Percentiles rank a stretch among this genome's conserved stretches.
Evolutionary conservation across 2,888 invertebrate species (phyloP).

Genomic region (Muscina levida): DNA sequence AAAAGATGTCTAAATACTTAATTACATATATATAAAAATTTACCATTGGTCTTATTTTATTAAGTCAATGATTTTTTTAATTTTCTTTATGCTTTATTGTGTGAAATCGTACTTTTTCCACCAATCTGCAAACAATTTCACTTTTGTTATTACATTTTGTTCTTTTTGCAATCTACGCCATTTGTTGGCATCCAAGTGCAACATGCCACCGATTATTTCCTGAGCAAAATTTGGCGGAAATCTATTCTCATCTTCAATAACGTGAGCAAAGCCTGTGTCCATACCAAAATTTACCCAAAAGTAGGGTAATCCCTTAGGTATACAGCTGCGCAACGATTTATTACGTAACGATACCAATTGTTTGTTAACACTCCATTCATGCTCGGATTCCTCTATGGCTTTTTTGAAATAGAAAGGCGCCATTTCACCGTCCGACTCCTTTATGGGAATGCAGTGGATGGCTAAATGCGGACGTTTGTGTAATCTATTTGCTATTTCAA

Average conservation of each 20-base stretch:
- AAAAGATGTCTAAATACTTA: too few species aligned
- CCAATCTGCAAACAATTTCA: conserved; percentile 85
- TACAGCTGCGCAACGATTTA: conserved; percentile 87
- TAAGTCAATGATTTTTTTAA: not conserved
- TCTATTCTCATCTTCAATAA: conserved; percentile 94
- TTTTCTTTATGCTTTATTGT: conserved; percentile 41
- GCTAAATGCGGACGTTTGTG: conserved; percentile 90
- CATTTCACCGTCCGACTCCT: conserved; percentile 88
- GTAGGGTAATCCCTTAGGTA: conserved; percentile 97
- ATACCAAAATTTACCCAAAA: conserved; percentile 96
- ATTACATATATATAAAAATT: too few species aligned
- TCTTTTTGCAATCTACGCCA: conserved; percentile 93
- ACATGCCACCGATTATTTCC: conserved; percentile 97
- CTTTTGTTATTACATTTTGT: conserved; percentile 81
- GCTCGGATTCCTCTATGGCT: conserved; percentile 96
- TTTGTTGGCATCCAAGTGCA: conserved; percentile 90
- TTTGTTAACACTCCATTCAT: conserved; percentile 97
- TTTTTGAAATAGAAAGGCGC: conserved; percentile 99
- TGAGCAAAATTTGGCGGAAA: conserved; percentile 95
- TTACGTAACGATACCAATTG: conserved; percentile 88
- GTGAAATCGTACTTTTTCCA: conserved; percentile 86
- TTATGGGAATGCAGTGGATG: conserved; percentile 91
- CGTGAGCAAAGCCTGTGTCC: conserved; percentile 96
- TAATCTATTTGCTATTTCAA: conserved; percentile 90
- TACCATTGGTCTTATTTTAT: too few species aligned